Evolutionary conservation across 2,797 vertebrate species (phyloP).

Genomic region (Pseudochirops cupreus): DNA sequence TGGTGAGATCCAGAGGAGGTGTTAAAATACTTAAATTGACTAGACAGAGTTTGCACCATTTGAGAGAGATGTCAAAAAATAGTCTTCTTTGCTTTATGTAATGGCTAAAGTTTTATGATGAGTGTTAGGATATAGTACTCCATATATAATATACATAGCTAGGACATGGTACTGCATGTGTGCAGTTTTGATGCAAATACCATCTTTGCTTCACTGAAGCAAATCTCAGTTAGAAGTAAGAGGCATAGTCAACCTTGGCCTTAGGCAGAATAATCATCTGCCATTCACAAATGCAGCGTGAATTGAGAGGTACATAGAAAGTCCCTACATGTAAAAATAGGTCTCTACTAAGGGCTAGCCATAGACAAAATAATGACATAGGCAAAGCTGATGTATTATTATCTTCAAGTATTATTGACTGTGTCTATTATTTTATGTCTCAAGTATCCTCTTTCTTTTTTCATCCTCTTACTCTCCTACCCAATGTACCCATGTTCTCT

Average conservation of each 20-base stretch:
- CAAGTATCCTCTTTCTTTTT: neutral
- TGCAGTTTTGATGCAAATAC: constrained; percentile 28
- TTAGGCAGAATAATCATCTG: constrained; percentile 1
- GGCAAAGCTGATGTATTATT: neutral
- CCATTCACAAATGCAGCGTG: neutral
- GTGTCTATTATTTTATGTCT: neutral
- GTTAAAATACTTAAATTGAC: constrained; percentile 2
- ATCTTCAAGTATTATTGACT: neutral
- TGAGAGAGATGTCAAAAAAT: constrained; percentile 13
- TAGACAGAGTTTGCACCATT: constrained; percentile 2
- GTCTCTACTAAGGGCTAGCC: neutral
- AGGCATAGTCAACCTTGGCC: neutral
- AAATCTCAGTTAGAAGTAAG: neutral
- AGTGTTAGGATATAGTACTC: neutral
- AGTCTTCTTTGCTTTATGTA: neutral
- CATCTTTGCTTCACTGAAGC: constrained; percentile 38
- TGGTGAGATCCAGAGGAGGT: constrained; percentile 5
- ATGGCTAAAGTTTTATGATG: constrained; percentile 10
- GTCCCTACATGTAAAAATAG: neutral
- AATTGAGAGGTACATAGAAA: no score
- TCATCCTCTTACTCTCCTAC: neutral
- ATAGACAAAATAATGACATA: neutral
- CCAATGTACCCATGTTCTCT: neutral
- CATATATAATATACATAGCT: neutral
- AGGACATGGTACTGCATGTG: neutral